A percentile compares a stretch with the other conserved stretches of the same genome.
Conservation (phyloP, 64 coral and sea anemone species). For the Acropora tenuis region DNA sequence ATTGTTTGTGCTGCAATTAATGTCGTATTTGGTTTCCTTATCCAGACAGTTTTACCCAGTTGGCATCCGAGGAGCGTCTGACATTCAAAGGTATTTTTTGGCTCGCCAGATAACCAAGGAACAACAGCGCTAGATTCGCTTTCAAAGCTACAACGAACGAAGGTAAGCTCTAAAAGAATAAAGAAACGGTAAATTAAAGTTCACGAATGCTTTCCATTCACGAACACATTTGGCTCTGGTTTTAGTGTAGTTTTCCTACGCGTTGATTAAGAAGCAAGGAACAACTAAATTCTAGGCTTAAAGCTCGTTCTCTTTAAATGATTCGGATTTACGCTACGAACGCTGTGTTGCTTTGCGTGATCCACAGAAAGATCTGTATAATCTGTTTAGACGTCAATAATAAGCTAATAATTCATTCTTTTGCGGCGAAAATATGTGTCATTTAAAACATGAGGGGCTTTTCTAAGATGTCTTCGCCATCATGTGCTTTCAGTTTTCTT, state of each 20-base stretch:
- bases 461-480: background rate
- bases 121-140: background rate
- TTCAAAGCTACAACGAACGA: background rate
- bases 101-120: background rate
- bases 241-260: background rate
- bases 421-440: background rate
- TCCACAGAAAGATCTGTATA: background rate
- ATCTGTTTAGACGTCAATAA: background rate
- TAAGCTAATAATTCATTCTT: background rate
- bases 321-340: too few species aligned
- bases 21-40: slow-evolving; percentile 11
- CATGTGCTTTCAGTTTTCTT: background rate
- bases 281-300: background rate
- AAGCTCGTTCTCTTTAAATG: too few species aligned
- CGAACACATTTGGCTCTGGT: background rate
- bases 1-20: background rate
- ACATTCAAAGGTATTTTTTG: background rate
- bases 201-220: background rate
- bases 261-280: background rate
- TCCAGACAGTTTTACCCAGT: background rate
- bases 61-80: background rate
- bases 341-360: background rate
- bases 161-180: background rate
- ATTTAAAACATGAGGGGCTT: background rate
- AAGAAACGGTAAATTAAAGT: background rate